These are phyloP conservation scores for Trilocha varians DNA, from an alignment of 2,888 invertebrate genomes.

Conservation along the genomic window DNA sequence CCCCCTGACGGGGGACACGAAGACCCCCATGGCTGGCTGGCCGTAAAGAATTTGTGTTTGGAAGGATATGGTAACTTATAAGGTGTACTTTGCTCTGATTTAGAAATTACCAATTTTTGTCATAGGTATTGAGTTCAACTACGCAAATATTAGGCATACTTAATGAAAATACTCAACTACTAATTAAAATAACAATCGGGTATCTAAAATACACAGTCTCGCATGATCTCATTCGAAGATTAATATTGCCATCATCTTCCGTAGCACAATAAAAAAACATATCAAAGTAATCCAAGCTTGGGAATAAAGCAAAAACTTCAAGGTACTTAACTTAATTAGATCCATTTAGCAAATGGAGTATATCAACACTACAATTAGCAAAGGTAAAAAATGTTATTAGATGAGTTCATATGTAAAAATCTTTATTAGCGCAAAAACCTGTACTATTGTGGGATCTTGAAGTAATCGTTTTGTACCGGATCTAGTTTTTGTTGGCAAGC, in stretches of 20 bases:
- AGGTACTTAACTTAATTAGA: not conserved
- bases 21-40: no score
- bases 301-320: not conserved
- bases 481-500: conserved; percentile 36
- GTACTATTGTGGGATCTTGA: conserved; percentile 18
- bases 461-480: conserved; percentile 50
- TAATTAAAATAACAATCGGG: no score
- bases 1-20: no score
- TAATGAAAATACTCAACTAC: no score
- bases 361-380: conserved; percentile 14
- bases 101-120: no score
- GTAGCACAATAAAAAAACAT: not conserved
- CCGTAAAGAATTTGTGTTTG: no score
- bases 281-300: not conserved
- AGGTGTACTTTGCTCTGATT: no score
- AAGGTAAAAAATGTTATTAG: conserved; percentile 3
- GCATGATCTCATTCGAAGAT: not conserved
- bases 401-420: conserved; percentile 55
- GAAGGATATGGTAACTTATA: no score
- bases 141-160: no score
- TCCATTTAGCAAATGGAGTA: conserved; percentile 2
- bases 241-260: not conserved
- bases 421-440: conserved; percentile 48
- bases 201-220: no score
- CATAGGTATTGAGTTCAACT: no score